Evolutionary conservation across 2,888 invertebrate species (phyloP).

Genomic region (Malthinus seriepunctatus): DNA sequence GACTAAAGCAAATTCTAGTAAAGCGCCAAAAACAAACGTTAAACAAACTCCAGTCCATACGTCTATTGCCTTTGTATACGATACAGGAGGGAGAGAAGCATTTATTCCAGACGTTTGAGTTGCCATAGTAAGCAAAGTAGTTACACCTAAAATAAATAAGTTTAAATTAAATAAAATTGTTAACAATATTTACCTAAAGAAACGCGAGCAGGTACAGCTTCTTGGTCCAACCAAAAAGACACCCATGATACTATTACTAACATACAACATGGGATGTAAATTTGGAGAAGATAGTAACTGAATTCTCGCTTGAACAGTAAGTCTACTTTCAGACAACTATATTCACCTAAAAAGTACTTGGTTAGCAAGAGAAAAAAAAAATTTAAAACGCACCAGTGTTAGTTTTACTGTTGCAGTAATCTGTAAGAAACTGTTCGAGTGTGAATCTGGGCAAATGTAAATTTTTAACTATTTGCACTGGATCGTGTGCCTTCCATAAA

Average conservation of each 20-base stretch:
- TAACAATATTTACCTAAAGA: conserved; percentile 71
- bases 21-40: conserved; percentile 96
- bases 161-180: conserved; percentile 10
- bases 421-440: conserved; percentile 91
- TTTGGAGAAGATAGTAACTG: conserved; percentile 98
- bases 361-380: conserved; percentile 52
- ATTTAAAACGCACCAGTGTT: conserved; percentile 76
- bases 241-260: conserved; percentile 97
- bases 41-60: conserved; percentile 98
- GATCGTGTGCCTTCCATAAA: conserved; percentile 94
- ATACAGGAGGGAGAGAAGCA: conserved; percentile 94
- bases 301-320: conserved; percentile 96
- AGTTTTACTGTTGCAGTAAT: conserved; percentile 95
- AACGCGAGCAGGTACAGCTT: conserved; percentile 91
- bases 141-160: conserved; percentile 69
- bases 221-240: conserved; percentile 95
- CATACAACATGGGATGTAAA: conserved; percentile 99
- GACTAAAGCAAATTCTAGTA: conserved; percentile 96
- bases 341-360: conserved; percentile 76
- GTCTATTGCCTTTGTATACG: conserved; percentile 97
- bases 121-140: conserved; percentile 95
- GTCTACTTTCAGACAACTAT: conserved; percentile 97
- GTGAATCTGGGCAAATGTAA: conserved; percentile 93
- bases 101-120: conserved; percentile 96
- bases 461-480: conserved; percentile 94